Percentiles rank a stretch among this genome's conserved stretches.
Conservation (phyloP, 2,797 vertebrate genomes). For the Craterocephalus amniculus region DNA sequence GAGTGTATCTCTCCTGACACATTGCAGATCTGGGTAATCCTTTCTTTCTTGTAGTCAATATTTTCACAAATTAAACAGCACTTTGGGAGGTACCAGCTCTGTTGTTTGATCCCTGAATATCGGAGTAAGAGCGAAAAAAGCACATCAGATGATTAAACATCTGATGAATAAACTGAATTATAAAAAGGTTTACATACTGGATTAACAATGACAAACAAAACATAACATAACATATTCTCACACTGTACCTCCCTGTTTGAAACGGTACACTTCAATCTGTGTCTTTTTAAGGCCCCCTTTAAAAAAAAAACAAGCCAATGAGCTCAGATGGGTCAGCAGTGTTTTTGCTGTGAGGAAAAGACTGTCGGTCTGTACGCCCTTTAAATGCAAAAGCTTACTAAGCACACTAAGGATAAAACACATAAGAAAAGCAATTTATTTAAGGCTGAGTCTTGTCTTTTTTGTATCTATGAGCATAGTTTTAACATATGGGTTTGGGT, state of each 20-base stretch:
- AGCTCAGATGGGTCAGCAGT: neutral
- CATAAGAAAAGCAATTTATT: no score
- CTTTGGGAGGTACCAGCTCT: neutral
- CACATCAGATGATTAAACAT: no score
- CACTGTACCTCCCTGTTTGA: neutral
- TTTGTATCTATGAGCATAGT: no score
- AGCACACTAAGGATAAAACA: no score
- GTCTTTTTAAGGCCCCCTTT: neutral
- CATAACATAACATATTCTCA: neutral
- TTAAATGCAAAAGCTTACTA: neutral
- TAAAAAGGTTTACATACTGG: neutral
- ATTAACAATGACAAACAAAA: neutral
- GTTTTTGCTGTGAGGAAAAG: neutral
- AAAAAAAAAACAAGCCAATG: neutral
- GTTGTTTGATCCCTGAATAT: neutral
- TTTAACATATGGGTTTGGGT: no score
- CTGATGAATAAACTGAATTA: neutral
- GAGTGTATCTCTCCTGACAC: conserved; percentile 20
- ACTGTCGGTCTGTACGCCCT: neutral
- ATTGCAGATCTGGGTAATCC: neutral
- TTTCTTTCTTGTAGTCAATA: conserved; percentile 17
- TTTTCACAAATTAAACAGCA: conserved; percentile 25
- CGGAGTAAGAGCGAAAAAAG: neutral
- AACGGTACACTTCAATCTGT: neutral
- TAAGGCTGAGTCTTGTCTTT: no score